A percentile compares a stretch with the other conserved stretches of the same genome.
These are phyloP conservation scores for Leptarthrus brevirostris DNA, from an alignment of 2,888 invertebrate genomes.

Conservation along the genomic window DNA sequence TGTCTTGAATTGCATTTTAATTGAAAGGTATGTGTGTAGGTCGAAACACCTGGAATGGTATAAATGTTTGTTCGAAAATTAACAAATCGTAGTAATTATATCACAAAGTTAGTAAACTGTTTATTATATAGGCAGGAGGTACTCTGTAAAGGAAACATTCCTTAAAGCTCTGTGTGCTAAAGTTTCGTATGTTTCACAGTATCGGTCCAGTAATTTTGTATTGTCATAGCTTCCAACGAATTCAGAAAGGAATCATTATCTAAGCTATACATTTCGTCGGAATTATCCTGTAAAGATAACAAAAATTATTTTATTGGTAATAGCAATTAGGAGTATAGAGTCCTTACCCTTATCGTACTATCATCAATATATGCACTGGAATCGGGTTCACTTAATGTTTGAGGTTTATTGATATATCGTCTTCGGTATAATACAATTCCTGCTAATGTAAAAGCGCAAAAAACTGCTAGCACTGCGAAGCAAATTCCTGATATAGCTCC, in stretches of 20 bases:
- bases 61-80: slow-evolving; percentile 12
- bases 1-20: slow-evolving; percentile 17
- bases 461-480: slow-evolving; percentile 74
- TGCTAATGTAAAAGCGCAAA: slow-evolving; percentile 74
- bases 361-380: slow-evolving; percentile 89
- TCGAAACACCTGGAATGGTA: neutral
- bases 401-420: slow-evolving; percentile 83
- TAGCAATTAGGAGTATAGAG: slow-evolving; percentile 31
- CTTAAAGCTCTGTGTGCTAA: slow-evolving; percentile 62
- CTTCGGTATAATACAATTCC: slow-evolving; percentile 78
- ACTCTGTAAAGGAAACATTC: slow-evolving; percentile 9
- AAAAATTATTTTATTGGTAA: slow-evolving; percentile 52
- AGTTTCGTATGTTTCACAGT: slow-evolving; percentile 90
- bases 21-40: neutral
- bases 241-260: slow-evolving; percentile 95
- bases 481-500: slow-evolving; percentile 78
- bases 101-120: slow-evolving; percentile 47
- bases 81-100: slow-evolving; percentile 30
- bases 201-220: slow-evolving; percentile 94
- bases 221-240: slow-evolving; percentile 92
- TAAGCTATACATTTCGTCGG: slow-evolving; percentile 93
- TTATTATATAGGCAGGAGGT: slow-evolving; percentile 43
- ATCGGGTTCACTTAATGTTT: slow-evolving; percentile 86
- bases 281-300: slow-evolving; percentile 77
- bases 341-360: slow-evolving; percentile 83